These are phyloP conservation scores for Tetraneura akinire DNA, from an alignment of 1,140 invertebrate genomes.

Conservation along the genomic window DNA sequence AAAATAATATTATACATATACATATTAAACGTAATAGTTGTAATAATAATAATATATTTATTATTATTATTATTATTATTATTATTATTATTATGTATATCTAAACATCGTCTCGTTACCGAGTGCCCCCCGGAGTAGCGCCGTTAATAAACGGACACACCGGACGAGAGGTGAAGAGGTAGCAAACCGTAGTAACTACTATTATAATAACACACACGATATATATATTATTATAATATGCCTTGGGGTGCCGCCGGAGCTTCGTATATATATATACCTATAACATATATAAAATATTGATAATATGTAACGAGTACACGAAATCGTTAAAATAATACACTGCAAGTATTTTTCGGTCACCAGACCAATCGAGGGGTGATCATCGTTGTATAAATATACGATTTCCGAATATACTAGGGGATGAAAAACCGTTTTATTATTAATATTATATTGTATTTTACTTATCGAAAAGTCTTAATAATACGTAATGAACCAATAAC, in stretches of 20 bases:
- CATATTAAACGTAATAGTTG: too few relatives aligned
- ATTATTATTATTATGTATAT: slow-evolving; percentile 1
- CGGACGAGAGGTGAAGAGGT: not conserved
- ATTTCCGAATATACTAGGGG: too few relatives aligned
- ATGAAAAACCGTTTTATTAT: too few relatives aligned
- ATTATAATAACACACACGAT: too few relatives aligned
- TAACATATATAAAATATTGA: not conserved
- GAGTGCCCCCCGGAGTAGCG: slow-evolving; percentile 18
- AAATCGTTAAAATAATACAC: slow-evolving; percentile 1
- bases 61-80: too few relatives aligned
- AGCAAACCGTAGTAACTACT: too few relatives aligned
- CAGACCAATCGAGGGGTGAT: too few relatives aligned
- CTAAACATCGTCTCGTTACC: slow-evolving; percentile 26
- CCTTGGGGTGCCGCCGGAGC: not conserved
- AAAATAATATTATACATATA: not conserved
- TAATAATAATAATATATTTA: not conserved
- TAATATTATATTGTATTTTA: too few relatives aligned
- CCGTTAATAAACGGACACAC: not conserved
- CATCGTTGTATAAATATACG: too few relatives aligned
- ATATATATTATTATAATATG: not conserved
- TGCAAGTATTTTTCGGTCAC: too few relatives aligned
- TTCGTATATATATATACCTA: not conserved
- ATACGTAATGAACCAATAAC: too few relatives aligned
- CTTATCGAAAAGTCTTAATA: too few relatives aligned
- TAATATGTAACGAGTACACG: not conserved